Evolutionary conservation across 1,140 invertebrate species (phyloP).

Genomic region (Archegozetes longisetosus): DNA sequence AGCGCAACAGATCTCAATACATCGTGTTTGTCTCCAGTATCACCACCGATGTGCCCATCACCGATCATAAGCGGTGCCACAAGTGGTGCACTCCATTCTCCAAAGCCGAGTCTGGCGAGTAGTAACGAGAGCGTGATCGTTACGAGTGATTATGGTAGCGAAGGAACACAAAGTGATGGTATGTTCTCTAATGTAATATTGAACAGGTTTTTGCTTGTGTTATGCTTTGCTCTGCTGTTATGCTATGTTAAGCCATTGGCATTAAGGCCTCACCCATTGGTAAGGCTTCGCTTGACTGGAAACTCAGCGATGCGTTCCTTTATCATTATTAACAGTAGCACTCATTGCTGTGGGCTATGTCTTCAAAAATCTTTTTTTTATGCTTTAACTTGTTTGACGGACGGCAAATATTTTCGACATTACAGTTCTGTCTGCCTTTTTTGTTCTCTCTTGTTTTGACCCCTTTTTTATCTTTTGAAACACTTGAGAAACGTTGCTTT

Average conservation of each 20-base stretch:
- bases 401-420: neutral
- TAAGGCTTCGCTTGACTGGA: neutral
- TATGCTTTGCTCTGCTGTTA: neutral
- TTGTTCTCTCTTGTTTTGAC: neutral
- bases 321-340: neutral
- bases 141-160: slow-evolving; percentile 23
- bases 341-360: neutral
- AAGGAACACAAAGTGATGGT: slow-evolving; percentile 24
- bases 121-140: neutral
- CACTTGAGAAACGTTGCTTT: too few relatives aligned
- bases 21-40: neutral
- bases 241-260: neutral
- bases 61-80: neutral
- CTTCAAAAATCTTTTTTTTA: neutral
- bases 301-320: neutral
- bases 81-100: neutral
- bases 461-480: neutral
- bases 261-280: neutral
- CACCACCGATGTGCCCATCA: neutral
- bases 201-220: neutral
- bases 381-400: neutral
- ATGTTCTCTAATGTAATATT: slow-evolving; percentile 6
- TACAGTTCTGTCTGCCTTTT: neutral
- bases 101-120: neutral
- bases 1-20: neutral